These are phyloP conservation scores for Sceliomorpha sp. DNA, from an alignment of 2,888 invertebrate genomes.

Conservation along the genomic window DNA sequence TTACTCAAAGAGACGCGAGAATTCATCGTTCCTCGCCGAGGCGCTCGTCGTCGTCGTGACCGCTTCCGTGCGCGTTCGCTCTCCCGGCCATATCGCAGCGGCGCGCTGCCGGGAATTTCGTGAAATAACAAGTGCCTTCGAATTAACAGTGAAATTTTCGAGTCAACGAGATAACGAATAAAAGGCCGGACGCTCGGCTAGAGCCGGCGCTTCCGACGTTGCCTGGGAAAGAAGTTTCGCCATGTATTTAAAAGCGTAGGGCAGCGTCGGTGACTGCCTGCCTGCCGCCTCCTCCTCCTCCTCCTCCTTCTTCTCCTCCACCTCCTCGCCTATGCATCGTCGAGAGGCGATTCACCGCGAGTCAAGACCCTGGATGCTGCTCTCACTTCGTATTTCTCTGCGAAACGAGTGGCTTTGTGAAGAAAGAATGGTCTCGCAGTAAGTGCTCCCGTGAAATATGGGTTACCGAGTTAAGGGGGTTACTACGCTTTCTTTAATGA, in stretches of 20 bases:
- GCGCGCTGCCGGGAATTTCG: slow-evolving; percentile 15
- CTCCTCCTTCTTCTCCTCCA: no score
- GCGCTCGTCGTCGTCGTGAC: no score
- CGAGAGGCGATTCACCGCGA: slow-evolving; percentile 57
- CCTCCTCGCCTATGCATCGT: slow-evolving; percentile 26
- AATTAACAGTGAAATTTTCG: slow-evolving; percentile 47
- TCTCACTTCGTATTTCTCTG: slow-evolving; percentile 70
- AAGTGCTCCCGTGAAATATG: slow-evolving; percentile 78
- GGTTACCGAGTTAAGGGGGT: slow-evolving; percentile 77
- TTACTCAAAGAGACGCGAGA: no score
- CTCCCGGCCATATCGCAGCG: no score
- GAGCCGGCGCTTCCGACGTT: slow-evolving; percentile 45
- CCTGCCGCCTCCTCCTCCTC: no score
- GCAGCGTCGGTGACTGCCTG: no score
- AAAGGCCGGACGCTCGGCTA: slow-evolving; percentile 55
- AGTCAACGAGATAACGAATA: slow-evolving; percentile 55
- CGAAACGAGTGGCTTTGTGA: slow-evolving; percentile 75
- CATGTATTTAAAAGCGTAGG: slow-evolving; percentile 61
- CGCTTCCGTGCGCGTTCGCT: no score
- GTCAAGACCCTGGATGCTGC: slow-evolving; percentile 58
- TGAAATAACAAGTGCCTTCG: slow-evolving; percentile 46
- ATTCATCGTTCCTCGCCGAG: no score
- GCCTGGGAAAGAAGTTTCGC: slow-evolving; percentile 57
- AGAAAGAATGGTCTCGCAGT: slow-evolving; percentile 72
- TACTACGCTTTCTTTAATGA: slow-evolving; percentile 70